Evolutionary conservation across 2,797 vertebrate genomes (phyloP), one percentile per base, ranked within the genome.

Genomic region (Sebastes trivittatus): DNA sequence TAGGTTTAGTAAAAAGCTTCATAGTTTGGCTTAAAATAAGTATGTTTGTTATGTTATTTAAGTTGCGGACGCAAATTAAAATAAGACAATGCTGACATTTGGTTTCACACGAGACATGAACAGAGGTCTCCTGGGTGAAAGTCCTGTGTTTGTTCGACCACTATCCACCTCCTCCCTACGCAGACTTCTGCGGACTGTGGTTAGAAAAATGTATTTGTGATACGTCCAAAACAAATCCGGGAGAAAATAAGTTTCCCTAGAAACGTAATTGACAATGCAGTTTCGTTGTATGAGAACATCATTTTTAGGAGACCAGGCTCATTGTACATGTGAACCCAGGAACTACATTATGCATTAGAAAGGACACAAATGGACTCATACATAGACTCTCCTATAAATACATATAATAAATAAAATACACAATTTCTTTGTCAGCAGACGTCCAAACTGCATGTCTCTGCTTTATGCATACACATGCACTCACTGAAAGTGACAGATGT

Each of bases 401-500:
- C 18, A 16, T 36, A 22, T 22, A 34, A 7, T 59, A 56, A 22
- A 46, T 61, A 13, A 55, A 66, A 49, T 4, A 1, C 8, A 42
- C 30, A 16, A 49, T 56, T 46, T 52, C 4, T 72, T 52, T 76
- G 9, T 69, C 61, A 52, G 34, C 64, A 23, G 20, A 14, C 9
- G 56, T 69, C 13, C 49, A 66, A 10, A 61, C 56, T 6, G 14
- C 49, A n/a, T 32, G 16, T 22, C 5, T 42, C 6, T 55, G 3
- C 65, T 36, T 61, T 32, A 30, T 46, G 54, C 59, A 52, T n/a
- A 10, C 38, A 38, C 32, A 74, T 64, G 49, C 75, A 67, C 9
- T 56, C n/a, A 46, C 55, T 61, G 18, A 77, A 73, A 62, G 63
- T 81, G 55, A 38, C 49, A 67, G 67, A 62, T 59, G 66, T 81